phyloP scores from a whole-genome alignment of 2,888 invertebrate species.

The Malachius bipustulatus region DNA sequence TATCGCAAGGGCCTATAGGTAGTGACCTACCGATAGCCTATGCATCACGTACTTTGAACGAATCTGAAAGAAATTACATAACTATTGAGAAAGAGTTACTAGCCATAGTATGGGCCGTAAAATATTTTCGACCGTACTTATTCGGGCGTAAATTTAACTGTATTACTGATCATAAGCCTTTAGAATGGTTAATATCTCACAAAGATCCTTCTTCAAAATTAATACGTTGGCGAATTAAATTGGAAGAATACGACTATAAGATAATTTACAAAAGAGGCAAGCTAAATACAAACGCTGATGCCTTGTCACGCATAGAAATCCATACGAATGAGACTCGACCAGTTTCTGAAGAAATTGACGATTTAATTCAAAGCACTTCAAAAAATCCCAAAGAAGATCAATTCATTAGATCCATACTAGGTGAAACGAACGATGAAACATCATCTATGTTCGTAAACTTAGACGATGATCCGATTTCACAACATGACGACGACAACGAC shows the following conservation, averaged over 20 bases:
- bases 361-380: no score
- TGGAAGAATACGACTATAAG: slow-evolving; percentile 1
- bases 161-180: neutral
- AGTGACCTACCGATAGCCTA: neutral
- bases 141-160: neutral
- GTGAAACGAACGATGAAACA: no score
- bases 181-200: neutral
- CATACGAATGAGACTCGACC: no score
- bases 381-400: no score
- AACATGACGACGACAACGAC: no score
- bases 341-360: no score
- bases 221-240: neutral
- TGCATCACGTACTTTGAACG: neutral
- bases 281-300: neutral
- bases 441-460: no score
- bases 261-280: slow-evolving; percentile 1
- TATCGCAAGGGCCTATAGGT: neutral
- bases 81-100: neutral
- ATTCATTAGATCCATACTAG: no score
- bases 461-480: no score
- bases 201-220: neutral
- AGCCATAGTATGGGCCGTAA: neutral
- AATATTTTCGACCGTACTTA: neutral
- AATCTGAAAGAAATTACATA: neutral
- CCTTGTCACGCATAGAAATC: neutral